phyloP scores from a whole-genome alignment of 1,140 invertebrate genomes.

The Brachionus sp. region DNA sequence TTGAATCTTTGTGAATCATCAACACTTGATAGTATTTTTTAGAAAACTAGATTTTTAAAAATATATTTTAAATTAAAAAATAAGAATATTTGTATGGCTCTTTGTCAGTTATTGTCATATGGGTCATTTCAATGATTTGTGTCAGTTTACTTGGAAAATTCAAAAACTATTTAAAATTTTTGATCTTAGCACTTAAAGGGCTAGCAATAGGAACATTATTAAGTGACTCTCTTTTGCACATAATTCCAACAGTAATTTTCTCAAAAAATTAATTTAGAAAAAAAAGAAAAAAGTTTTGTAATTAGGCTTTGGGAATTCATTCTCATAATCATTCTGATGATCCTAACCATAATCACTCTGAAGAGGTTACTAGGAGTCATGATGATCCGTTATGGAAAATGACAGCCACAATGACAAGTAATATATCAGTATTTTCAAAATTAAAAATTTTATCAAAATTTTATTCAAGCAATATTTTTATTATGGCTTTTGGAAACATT shows the following conservation, averaged over 20 bases:
- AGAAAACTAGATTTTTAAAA: not conserved
- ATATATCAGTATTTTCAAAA: too few species aligned
- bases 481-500: conserved; percentile 34
- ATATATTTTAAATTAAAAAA: not conserved
- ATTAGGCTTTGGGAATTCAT: conserved; percentile 23
- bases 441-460: too few species aligned
- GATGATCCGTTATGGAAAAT: conserved; percentile 18
- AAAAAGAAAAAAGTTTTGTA: not conserved
- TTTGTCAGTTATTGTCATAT: conserved; percentile 28
- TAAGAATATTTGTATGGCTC: conserved; percentile 21
- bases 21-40: not conserved
- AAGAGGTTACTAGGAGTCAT: not conserved
- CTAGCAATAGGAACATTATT: conserved; percentile 34
- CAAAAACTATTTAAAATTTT: not conserved
- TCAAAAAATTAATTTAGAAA: not conserved
- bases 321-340: not conserved
- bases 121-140: conserved; percentile 31
- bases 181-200: conserved; percentile 20
- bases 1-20: not conserved
- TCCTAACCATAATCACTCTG: not conserved
- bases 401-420: conserved; percentile 24
- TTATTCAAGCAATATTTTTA: not conserved
- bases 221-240: conserved; percentile 22
- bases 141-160: conserved; percentile 7
- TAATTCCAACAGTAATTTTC: not conserved